These are phyloP conservation scores for Scytalopus superciliaris DNA, from an alignment of 2,113 vertebrate genomes.

Conservation along the genomic window DNA sequence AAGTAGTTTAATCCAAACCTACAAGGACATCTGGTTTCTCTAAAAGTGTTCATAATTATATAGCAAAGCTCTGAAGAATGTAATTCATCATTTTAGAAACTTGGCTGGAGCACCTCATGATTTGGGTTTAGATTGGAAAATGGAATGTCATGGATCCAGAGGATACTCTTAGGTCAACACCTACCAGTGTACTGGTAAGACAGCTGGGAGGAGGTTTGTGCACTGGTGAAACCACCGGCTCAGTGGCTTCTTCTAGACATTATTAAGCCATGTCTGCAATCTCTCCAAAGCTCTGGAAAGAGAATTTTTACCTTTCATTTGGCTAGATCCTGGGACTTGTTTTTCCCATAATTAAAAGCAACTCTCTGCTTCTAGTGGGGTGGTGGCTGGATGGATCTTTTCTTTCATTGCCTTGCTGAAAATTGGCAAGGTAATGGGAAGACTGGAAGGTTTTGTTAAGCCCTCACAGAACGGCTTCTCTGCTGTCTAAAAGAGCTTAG, in stretches of 20 bases:
- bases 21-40: conserved; percentile 20
- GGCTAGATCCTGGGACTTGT: neutral
- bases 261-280: rapidly evolving
- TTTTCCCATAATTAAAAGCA: neutral
- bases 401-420: neutral
- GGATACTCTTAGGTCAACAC: neutral
- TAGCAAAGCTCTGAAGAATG: neutral
- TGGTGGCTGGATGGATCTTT: neutral
- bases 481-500: neutral
- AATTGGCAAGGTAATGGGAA: neutral
- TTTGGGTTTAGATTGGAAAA: neutral
- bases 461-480: neutral
- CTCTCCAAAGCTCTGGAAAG: neutral
- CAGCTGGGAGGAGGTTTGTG: neutral
- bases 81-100: conserved; percentile 9
- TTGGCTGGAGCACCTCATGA: neutral
- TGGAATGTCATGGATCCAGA: neutral
- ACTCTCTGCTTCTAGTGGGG: neutral
- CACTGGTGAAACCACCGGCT: neutral
- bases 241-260: neutral
- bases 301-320: neutral
- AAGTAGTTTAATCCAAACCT: neutral
- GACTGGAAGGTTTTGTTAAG: neutral
- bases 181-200: neutral
- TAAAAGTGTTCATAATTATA: neutral